These are phyloP conservation scores for Ommatoiulus sabulosus DNA, from an alignment of 2,888 invertebrate genomes.

Conservation along the genomic window DNA sequence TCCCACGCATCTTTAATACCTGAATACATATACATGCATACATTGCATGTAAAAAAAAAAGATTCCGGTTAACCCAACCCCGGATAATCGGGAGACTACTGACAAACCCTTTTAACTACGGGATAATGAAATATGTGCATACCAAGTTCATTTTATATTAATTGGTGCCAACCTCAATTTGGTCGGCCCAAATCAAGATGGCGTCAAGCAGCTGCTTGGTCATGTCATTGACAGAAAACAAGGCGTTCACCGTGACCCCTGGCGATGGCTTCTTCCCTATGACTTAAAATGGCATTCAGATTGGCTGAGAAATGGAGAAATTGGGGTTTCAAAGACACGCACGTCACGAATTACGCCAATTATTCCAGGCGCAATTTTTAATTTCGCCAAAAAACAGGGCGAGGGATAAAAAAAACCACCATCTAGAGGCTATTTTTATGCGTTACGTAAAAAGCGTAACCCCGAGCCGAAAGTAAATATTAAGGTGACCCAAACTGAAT, in stretches of 20 bases:
- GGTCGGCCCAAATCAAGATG: slow-evolving; percentile 21
- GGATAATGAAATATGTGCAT: no score
- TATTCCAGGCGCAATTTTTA: background rate
- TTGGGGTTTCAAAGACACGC: background rate
- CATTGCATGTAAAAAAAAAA: no score
- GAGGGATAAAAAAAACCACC: background rate
- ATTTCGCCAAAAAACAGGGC: background rate
- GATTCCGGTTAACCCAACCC: no score
- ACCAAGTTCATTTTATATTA: background rate
- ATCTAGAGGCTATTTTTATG: background rate
- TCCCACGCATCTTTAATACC: no score
- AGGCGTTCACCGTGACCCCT: slow-evolving; percentile 36
- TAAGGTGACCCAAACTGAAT: slow-evolving; percentile 9
- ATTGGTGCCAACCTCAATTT: background rate
- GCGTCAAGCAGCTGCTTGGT: background rate
- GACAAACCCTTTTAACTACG: no score
- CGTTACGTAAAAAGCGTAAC: background rate
- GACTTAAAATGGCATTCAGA: background rate
- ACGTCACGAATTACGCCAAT: slow-evolving; percentile 1
- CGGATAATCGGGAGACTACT: no score
- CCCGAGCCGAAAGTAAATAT: background rate
- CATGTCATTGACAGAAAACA: slow-evolving; percentile 8
- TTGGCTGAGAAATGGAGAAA: background rate
- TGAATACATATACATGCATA: no score
- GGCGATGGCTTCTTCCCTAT: background rate